Conservation (phyloP, 2,888 invertebrate species). For the Tenthredo notha region DNA sequence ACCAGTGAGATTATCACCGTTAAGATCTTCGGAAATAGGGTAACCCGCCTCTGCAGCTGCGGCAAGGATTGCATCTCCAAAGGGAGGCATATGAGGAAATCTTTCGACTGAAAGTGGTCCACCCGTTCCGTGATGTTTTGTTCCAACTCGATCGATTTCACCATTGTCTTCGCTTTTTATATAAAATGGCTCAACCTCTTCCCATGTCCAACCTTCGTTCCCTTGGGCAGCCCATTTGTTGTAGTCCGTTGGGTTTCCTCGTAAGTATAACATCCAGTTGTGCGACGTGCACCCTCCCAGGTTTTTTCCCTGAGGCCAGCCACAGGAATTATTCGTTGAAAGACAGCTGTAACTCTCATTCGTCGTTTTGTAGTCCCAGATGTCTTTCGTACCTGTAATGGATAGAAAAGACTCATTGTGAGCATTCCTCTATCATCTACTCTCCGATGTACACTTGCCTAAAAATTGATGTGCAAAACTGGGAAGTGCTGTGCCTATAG, state of each 20-base stretch:
- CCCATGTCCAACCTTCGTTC: not conserved
- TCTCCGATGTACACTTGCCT: not conserved
- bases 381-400: conserved; percentile 76
- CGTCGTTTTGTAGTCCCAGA: conserved; percentile 84
- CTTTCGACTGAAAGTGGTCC: conserved; percentile 84
- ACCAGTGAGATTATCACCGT: conserved; percentile 74
- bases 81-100: conserved; percentile 83
- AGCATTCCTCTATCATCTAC: not conserved
- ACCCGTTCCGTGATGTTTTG: conserved; percentile 82
- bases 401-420: not conserved
- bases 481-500: not conserved
- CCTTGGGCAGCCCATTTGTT: conserved; percentile 84
- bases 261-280: conserved; percentile 92
- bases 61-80: conserved; percentile 83
- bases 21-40: conserved; percentile 82
- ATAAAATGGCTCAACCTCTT: not conserved
- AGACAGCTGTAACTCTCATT: conserved; percentile 84
- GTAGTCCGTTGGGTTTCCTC: conserved; percentile 88
- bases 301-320: conserved; percentile 87
- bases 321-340: conserved; percentile 78
- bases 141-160: conserved; percentile 76
- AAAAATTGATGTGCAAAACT: not conserved
- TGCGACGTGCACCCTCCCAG: conserved; percentile 86
- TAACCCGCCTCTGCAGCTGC: conserved; percentile 83
- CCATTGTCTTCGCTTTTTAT: not conserved